A percentile compares a stretch with the other conserved stretches of the same genome.
These are phyloP conservation scores for Pristionchus fissidentatus DNA, from an alignment of 2,888 invertebrate genomes.

Conservation along the genomic window DNA sequence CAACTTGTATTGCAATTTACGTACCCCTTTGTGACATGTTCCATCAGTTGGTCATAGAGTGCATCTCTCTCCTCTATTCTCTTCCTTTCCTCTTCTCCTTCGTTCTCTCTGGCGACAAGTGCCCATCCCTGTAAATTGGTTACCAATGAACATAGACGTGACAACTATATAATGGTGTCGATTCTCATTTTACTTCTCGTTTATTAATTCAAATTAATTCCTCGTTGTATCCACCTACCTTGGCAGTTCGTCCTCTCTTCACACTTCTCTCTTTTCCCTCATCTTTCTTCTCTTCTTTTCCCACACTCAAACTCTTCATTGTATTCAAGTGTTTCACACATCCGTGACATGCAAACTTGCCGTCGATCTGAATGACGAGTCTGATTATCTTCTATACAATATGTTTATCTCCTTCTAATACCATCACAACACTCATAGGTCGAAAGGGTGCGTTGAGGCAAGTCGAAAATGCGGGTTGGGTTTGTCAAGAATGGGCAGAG, in stretches of 20 bases:
- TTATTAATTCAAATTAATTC: too few species aligned
- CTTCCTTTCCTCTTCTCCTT: not conserved
- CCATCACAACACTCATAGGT: too few species aligned
- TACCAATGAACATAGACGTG: not conserved
- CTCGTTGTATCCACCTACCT: too few species aligned
- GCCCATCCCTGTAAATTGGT: not conserved
- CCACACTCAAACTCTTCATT: not conserved
- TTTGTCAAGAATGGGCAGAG: too few species aligned
- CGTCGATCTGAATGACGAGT: not conserved
- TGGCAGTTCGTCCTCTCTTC: not conserved
- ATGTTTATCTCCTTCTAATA: too few species aligned
- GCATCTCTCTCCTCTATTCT: constrained; percentile 40
- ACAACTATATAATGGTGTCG: too few species aligned
- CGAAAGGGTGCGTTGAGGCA: too few species aligned
- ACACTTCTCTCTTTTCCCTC: not conserved
- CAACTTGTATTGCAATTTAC: not conserved
- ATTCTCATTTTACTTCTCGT: too few species aligned
- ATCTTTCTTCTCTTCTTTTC: not conserved
- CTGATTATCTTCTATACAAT: too few species aligned
- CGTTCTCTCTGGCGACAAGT: not conserved
- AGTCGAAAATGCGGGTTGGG: too few species aligned
- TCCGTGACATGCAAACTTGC: not conserved
- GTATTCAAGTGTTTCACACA: not conserved
- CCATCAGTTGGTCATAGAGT: constrained; percentile 34
- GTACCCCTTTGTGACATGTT: constrained; percentile 6